Base-by-base conservation (phyloP, 2,113 vertebrate genomes). In the Scomber colias region DNA sequence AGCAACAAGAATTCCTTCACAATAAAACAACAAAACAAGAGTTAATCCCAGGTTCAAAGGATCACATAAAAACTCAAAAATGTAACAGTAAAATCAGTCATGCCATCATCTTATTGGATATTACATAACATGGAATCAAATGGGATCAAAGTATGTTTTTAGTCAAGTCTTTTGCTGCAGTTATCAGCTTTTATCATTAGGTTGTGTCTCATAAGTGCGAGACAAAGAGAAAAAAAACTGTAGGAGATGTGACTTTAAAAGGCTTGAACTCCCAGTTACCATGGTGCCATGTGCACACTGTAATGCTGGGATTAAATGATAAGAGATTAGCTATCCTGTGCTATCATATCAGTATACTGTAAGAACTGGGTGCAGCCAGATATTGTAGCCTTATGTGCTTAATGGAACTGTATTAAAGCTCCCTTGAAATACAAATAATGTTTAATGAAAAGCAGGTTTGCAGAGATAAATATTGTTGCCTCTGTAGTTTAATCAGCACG, bases 1-100 rank as follows among this genome's bases (percentile, higher is more conserved):
- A 98, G 94, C 48, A 95, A 54, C 77, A 98, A 87, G 81, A 98
- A 98, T 59, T 95, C 95, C 96, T 97, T 65, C 1, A 71, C 4
- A 3, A 44, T 17, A 62, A 24, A 17, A 54, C 0, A 54, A 54
- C 11, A 44, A 0, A 45, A 68, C 0, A 30, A 27, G 11, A 15
- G 48, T 66, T 24, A 76, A 2, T 31, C 19, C 24, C 1, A 9
- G 17, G 13, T 21, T 61, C 4, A 8, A 27, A 60, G 3, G 48
- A 21, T 65, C 27, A 30, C 4, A 31, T 3, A 48, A n/a, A 10
- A 51, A 56, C 1, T 1, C 5, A 4, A 8, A 49, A 3, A 16
- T 14, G 5, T 17, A 24, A 15, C 40, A 16, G 16, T 5, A 5
- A 35, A 45, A 12, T 8, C 0, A 11, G 21, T 13, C 13, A 6